These are phyloP conservation scores for Zoroaster sp. DNA, from an alignment of 53 echinoderm and acorn worm species.

Conservation along the genomic window DNA sequence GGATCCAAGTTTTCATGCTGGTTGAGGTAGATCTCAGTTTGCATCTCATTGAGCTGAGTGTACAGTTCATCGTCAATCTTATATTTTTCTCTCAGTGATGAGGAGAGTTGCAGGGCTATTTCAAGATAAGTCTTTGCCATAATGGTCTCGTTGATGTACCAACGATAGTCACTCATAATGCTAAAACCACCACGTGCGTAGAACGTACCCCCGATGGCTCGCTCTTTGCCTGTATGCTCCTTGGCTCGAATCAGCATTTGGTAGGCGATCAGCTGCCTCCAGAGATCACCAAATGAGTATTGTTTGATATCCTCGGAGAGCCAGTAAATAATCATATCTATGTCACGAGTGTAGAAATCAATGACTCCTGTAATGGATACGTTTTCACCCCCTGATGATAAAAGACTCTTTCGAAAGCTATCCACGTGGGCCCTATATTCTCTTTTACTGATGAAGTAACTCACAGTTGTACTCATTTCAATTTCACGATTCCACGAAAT, in stretches of 20 bases:
- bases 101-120: conserved; percentile 11
- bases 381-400: neutral
- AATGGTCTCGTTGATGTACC: conserved; percentile 37
- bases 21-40: conserved; percentile 5
- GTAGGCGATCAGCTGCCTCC: conserved; percentile 34
- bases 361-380: conserved; percentile 8
- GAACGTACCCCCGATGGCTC: conserved; percentile 47
- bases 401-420: neutral
- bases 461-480: neutral
- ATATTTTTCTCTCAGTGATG: neutral
- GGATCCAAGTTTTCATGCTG: neutral
- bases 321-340: conserved; percentile 38
- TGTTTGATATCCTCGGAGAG: neutral
- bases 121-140: conserved; percentile 17
- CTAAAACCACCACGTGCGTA: conserved; percentile 39
- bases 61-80: neutral
- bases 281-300: neutral
- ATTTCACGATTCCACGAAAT: neutral
- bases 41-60: neutral
- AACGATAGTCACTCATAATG: neutral
- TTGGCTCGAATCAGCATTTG: conserved; percentile 42
- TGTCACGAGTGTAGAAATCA: conserved; percentile 42
- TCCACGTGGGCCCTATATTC: neutral
- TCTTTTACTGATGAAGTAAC: conserved; percentile 22
- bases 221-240: conserved; percentile 51